phyloP scores from a whole-genome alignment of 2,888 invertebrate genomes.

The Coenonympha glycerion region DNA sequence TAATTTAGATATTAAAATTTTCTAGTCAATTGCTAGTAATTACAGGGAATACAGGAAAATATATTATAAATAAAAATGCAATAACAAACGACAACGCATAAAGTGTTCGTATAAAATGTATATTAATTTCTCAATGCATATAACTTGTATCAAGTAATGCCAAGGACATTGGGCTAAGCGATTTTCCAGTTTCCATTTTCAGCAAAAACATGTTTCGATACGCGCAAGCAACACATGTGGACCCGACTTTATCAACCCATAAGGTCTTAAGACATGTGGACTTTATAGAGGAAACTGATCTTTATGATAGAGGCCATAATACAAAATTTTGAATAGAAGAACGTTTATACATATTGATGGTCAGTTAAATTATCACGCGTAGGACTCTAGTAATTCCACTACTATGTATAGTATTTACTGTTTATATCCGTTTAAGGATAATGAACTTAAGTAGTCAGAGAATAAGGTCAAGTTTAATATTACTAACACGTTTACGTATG shows the following conservation, averaged over 20 bases:
- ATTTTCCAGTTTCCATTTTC: slow-evolving; percentile 74
- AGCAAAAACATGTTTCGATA: slow-evolving; percentile 63
- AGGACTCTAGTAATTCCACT: slow-evolving; percentile 2
- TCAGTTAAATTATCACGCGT: neutral
- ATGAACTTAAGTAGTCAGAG: slow-evolving; percentile 3
- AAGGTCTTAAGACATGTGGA: neutral
- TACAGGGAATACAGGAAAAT: neutral
- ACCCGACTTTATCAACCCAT: neutral
- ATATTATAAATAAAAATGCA: neutral
- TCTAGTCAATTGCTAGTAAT: too few species aligned
- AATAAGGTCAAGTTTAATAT: slow-evolving; percentile 33
- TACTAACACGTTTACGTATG: slow-evolving; percentile 25
- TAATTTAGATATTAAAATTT: too few species aligned
- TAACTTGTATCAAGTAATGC: slow-evolving; percentile 44
- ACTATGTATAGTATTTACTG: slow-evolving; percentile 6
- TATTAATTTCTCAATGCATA: slow-evolving; percentile 25
- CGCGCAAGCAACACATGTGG: slow-evolving; percentile 41
- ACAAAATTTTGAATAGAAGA: neutral
- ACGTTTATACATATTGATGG: neutral
- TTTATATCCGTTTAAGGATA: slow-evolving; percentile 3
- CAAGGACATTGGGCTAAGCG: slow-evolving; percentile 56
- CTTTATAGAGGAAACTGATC: slow-evolving; percentile 2
- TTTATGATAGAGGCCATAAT: neutral
- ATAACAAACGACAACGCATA: neutral
- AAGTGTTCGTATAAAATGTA: slow-evolving; percentile 12